Base-by-base conservation (phyloP, 2,888 invertebrate genomes). In the Ectemnius continuus region DNA sequence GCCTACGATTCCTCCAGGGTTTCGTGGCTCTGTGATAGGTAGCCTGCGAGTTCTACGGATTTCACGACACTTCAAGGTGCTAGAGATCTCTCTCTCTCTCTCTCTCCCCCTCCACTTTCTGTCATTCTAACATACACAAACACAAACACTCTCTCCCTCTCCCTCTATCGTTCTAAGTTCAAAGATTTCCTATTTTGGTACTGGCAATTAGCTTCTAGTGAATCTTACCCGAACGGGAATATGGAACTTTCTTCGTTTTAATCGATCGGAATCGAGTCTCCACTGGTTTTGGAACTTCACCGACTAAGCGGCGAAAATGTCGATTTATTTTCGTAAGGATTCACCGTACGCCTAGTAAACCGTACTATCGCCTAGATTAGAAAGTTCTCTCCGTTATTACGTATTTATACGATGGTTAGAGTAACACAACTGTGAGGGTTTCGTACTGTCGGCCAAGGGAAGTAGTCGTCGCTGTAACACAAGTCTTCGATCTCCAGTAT, bases 11-110 rank as follows among this genome's bases (percentile, higher is more conserved):
- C 74, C 79, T 84, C 80, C 78, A 81, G 80, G 83, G 85, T 82
- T 36, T 83, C 76, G 79, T 85, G 81, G 81, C 75, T 86, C 86
- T 85, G 87, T 85, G 86, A 85, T 84, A 85, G 80, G 80, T 80
- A 81, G 78, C 79, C 77, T 78, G 76, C 78, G 72, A 76, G 71
- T 76, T 72, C 80, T 76, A 76, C 82, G 75, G 73, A 68, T 82
- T 84, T 82, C 67, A 78, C 72, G 69, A 76, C 36, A 36, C 6
- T 36, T 75, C 65, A 85, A 82, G 84, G 85, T 85, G 85, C 85
- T 85, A 84, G 76, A 72, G 73, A 82, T 76, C 74, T 72, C 14
- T 73, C 63, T 48, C 13, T 16, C 20, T 11, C 6, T 47, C 20
- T 64, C 56, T 52, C 47, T 46, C 47, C 52, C 60, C n/a, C n/a